These are phyloP conservation scores for Drosophila pullipes DNA, from an alignment of 2,888 invertebrate genomes.

Conservation along the genomic window DNA sequence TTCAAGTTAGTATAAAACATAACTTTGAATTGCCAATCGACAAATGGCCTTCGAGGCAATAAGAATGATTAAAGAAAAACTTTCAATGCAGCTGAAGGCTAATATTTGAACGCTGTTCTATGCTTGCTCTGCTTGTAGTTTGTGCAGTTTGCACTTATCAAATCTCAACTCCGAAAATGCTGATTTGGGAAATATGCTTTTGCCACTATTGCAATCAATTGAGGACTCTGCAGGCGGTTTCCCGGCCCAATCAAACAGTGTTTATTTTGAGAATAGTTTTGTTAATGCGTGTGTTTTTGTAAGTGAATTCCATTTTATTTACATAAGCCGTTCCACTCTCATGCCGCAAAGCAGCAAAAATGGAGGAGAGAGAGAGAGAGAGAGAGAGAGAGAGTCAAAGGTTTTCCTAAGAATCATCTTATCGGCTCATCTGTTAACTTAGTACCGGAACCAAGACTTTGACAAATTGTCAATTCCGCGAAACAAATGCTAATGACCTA, in stretches of 20 bases:
- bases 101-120: background rate
- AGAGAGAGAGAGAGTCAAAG: background rate
- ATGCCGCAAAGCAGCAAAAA: slow-evolving; percentile 2
- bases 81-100: background rate
- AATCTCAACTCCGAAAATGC: background rate
- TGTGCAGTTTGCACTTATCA: background rate
- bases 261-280: background rate
- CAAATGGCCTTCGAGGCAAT: slow-evolving; percentile 3
- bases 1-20: background rate
- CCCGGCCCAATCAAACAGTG: background rate
- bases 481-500: slow-evolving; percentile 54
- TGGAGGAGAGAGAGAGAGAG: background rate
- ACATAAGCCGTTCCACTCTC: background rate
- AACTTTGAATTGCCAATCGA: background rate
- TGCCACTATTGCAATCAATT: background rate
- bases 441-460: slow-evolving; percentile 32
- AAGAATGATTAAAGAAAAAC: background rate
- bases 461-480: slow-evolving; percentile 61
- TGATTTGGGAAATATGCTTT: background rate
- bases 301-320: slow-evolving; percentile 18
- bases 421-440: slow-evolving; percentile 43
- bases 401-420: background rate
- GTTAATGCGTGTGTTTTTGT: background rate
- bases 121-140: background rate
- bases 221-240: background rate